Evolutionary conservation across 2,797 vertebrate genomes (phyloP), one percentile per base, ranked within the genome.

Genomic region (Halcyon chelicuti): DNA sequence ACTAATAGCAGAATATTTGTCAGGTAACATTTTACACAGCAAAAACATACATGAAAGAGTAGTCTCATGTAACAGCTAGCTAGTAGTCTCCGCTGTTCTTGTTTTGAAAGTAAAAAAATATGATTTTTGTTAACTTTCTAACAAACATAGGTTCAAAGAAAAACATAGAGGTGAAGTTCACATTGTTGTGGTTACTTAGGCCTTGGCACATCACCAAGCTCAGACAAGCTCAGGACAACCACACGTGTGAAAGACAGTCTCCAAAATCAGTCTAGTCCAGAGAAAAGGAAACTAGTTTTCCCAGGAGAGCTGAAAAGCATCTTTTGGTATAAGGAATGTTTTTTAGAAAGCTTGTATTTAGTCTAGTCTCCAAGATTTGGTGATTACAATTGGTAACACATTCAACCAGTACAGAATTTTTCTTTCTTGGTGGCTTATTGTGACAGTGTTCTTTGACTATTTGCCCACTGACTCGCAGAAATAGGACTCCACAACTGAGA

Each of bases 331-430:
- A 84, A 71, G 22, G 12, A 68, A 10, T 40, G 3, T 12, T 81
- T 85, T 85, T 71, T 23, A 74, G 82, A 58, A 66, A 82, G 54
- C 9, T 21, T 40, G 1, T 1, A 13, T 60, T 96, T 68, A 61
- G 15, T 74, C 60, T 62, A 7, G 22, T 46, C 10, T 75, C 29
- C 55, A 71, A 66, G 66, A 54, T 40, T 26, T 47, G 10, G 16
- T 62, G 1, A 0, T 72, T 63, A 26, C 6, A 39, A 26, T 52
- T 3, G 3, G 42, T 14, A 55, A 31, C 0, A 2, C 71, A 65
- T 81, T 76, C 65, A 77, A 61, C 2, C 29, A 68, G 16, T 10
- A 51, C 33, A 5, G 13, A 49, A 31, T 77, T 68, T 76, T 66
- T 73, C 5, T 40, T 40, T 90, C 83, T 76, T 74, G 10, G 25